A percentile compares a stretch with the other conserved stretches of the same genome.
phyloP scores from a whole-genome alignment of 35 echinoderm and acorn worm genomes.

The Heliocidaris erythrogramma region DNA sequence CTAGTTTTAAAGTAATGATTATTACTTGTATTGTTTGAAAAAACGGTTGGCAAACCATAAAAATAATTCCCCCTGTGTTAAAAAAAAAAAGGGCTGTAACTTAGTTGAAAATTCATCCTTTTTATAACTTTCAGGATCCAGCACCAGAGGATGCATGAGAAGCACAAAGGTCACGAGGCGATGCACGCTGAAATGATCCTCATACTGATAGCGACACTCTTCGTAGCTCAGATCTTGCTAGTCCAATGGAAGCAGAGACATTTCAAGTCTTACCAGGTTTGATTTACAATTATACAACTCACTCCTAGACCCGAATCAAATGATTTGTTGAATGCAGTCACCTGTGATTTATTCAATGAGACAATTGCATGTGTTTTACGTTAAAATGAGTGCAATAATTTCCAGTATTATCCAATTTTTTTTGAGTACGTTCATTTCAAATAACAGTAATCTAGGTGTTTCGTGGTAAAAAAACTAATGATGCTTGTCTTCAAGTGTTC shows the following conservation, averaged over 20 bases:
- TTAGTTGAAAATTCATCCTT: background rate
- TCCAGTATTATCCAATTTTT: background rate
- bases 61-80: too few relatives aligned
- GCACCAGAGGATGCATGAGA: constrained; percentile 88
- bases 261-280: constrained; percentile 95
- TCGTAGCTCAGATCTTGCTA: constrained; percentile 87
- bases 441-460: too few relatives aligned
- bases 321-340: too few relatives aligned
- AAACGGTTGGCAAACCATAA: too few relatives aligned
- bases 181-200: constrained; percentile 99
- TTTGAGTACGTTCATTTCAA: too few relatives aligned
- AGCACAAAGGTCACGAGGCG: constrained; percentile 98
- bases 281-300: background rate
- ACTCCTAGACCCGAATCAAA: too few relatives aligned
- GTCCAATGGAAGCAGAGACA: constrained; percentile 97
- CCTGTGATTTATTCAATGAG: too few relatives aligned
- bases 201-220: constrained; percentile 81
- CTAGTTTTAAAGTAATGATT: too few relatives aligned
- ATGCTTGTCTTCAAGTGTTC: too few relatives aligned
- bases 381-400: background rate
- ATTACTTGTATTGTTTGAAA: too few relatives aligned
- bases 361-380: background rate
- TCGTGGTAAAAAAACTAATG: too few relatives aligned
- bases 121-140: constrained; percentile 71
- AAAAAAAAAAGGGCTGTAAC: background rate